Percentiles rank a stretch among this genome's conserved stretches.
phyloP scores from a whole-genome alignment of 2,113 vertebrate genomes.

The Chaetura pelagica region DNA sequence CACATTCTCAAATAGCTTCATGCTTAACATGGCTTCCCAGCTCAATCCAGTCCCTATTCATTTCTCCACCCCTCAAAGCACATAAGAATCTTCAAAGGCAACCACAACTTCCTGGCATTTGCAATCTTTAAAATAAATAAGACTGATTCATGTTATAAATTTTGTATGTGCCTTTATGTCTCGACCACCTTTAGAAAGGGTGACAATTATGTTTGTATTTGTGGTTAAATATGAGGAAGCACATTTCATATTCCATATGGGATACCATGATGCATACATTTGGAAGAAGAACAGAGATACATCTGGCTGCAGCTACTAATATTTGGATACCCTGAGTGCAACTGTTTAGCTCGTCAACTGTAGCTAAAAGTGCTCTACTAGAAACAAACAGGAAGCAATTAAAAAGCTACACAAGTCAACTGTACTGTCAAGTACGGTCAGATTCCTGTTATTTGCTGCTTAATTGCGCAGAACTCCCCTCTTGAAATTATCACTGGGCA shows the following conservation, averaged over 20 bases:
- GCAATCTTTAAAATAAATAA: neutral
- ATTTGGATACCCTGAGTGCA: neutral
- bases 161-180: neutral
- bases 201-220: neutral
- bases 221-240: constrained; percentile 7
- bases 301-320: neutral
- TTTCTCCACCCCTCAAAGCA: neutral
- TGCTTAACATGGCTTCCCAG: neutral
- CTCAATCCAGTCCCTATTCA: neutral
- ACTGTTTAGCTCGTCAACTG: neutral
- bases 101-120: neutral
- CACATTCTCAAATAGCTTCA: neutral
- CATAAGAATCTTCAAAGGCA: constrained; percentile 18
- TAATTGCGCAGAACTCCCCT: neutral
- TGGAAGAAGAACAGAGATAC: neutral
- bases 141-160: neutral
- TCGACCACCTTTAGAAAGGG: constrained; percentile 2
- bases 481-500: neutral
- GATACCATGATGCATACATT: neutral
- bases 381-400: neutral
- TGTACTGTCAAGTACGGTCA: neutral
- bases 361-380: neutral
- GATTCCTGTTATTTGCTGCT: neutral
- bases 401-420: neutral
- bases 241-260: neutral